Evolutionary conservation across 2,113 vertebrate genomes (phyloP), one percentile per base, ranked within the genome.

Genomic region (Anas platyrhynchos): DNA sequence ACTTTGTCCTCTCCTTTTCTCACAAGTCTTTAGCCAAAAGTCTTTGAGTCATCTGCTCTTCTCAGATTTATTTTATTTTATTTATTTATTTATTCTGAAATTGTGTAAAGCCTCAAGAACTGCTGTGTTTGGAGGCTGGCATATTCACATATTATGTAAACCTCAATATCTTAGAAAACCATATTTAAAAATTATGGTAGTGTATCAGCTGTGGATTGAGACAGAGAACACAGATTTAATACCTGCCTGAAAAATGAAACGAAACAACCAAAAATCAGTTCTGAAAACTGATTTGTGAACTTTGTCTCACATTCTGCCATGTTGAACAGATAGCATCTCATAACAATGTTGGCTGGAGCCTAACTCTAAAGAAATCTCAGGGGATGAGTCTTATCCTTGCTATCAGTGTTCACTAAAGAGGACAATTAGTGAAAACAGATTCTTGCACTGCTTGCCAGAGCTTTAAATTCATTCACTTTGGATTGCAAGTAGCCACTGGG

Each of bases 281-380:
- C 32, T 48, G 66, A 80, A 5, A 8, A 13, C 41, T 41, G 41
- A 41, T 41, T 41, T 41, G 41, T 41, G 41, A 41, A 41, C 22
- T 41, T 86, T 75, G 69, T 22, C 9, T 46, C 11, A 21, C 68
- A n/a, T 26, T 59, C 29, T 78, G 18, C n/a, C 72, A 22, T 61
- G 25, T 9, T 52, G 62, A 43, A 86, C 83, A 43, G 34, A n/a
- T 17, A 84, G 16, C 32, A 55, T 17, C 54, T n/a, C 55, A 29
- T 7, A 88, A 31, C 29, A 20, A 6, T 3, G 6, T 13, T 56
- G 61, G 58, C 13, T 48, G 54, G 71, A 75, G n/a, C 73, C 32
- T 4, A 2, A 7, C 13, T 21, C 12, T 46, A 5, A 54, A 2
- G 1, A 55, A 34, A 25, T 12, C 12, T 41, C 21, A 9, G 36